phyloP scores from a whole-genome alignment of 2,888 invertebrate species.

The Watsonalla binaria region DNA sequence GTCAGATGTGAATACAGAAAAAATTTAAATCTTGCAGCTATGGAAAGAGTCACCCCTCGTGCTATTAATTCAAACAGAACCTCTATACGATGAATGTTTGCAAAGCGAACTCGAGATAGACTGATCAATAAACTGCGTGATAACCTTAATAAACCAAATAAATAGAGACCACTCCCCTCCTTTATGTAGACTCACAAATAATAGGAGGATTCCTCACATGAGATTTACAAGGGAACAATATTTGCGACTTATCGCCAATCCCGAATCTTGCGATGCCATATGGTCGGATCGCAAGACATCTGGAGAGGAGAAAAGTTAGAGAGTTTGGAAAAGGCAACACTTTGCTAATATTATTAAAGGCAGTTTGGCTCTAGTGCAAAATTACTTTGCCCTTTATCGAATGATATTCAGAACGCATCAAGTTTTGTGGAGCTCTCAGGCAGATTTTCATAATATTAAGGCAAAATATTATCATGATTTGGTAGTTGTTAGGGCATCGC shows the following conservation, averaged over 20 bases:
- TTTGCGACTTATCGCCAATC: conserved; percentile 7
- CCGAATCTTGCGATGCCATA: conserved; percentile 23
- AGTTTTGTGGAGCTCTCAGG: too few species aligned
- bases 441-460: too few species aligned
- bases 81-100: too few species aligned
- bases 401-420: too few species aligned
- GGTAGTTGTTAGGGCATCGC: too few species aligned
- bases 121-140: too few species aligned
- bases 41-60: too few species aligned
- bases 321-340: conserved; percentile 26
- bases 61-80: too few species aligned
- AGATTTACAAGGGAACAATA: conserved; percentile 4
- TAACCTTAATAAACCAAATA: not conserved
- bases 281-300: conserved; percentile 34
- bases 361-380: conserved; percentile 5
- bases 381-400: conserved; percentile 4
- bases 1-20: too few species aligned
- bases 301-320: conserved; percentile 31
- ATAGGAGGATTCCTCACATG: not conserved
- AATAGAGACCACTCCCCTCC: not conserved
- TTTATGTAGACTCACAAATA: not conserved
- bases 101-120: too few species aligned
- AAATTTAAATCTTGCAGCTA: too few species aligned
- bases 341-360: conserved; percentile 21
- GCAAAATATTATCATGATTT: too few species aligned